A percentile compares a stretch with the other conserved stretches of the same genome.
Conservation (phyloP, 2,888 invertebrate genomes). For the Amphipyra berbera region DNA sequence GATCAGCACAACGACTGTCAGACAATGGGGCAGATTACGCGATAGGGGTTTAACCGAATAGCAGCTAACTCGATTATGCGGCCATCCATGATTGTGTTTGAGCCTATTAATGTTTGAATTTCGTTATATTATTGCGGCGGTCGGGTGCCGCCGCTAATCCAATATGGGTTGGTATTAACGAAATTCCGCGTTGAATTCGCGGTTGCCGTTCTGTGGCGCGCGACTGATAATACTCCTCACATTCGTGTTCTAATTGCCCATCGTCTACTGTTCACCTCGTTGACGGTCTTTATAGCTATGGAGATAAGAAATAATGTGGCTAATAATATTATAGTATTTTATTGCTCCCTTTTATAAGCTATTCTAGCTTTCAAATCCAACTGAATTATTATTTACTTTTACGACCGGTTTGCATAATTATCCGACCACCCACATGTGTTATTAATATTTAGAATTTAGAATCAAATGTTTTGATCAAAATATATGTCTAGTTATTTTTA, state of each 20-base stretch:
- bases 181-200: conserved; percentile 75
- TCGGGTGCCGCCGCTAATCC: conserved; percentile 81
- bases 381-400: conserved; percentile 8
- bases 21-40: conserved; percentile 88
- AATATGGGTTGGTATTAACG: conserved; percentile 84
- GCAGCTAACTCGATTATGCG: conserved; percentile 89
- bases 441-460: too few relatives aligned
- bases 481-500: background rate
- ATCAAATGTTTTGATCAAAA: too few relatives aligned
- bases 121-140: conserved; percentile 88
- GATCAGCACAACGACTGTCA: conserved; percentile 84
- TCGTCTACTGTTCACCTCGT: conserved; percentile 59
- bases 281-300: conserved; percentile 41
- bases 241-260: conserved; percentile 65
- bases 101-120: conserved; percentile 89
- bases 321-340: conserved; percentile 23
- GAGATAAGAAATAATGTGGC: conserved; percentile 41
- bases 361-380: conserved; percentile 9
- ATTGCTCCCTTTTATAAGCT: conserved; percentile 22
- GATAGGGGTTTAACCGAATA: conserved; percentile 88
- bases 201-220: conserved; percentile 64
- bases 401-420: conserved; percentile 7
- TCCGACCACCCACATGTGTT: background rate
- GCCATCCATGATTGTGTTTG: conserved; percentile 89
- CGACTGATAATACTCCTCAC: conserved; percentile 68